Conservation (phyloP, 2,888 invertebrate species). For the Slavum lentiscoides region DNA sequence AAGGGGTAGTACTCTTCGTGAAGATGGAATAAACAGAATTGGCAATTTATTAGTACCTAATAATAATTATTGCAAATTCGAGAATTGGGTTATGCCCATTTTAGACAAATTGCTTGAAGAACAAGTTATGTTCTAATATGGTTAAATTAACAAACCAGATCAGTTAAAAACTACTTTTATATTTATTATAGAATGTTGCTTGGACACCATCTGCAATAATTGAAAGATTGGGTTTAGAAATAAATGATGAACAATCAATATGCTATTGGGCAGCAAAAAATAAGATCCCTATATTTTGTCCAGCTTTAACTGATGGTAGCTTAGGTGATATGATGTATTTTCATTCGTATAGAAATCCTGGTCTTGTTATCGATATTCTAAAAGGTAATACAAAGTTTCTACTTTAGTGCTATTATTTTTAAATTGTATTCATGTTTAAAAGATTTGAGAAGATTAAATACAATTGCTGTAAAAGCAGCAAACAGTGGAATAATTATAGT, state of each 20-base stretch:
- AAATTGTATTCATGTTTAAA: constrained; percentile 54
- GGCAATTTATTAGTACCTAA: constrained; percentile 97
- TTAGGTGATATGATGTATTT: constrained; percentile 99
- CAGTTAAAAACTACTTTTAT: not conserved
- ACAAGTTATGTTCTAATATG: constrained; percentile 78
- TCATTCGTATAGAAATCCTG: constrained; percentile 91
- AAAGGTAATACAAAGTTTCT: constrained; percentile 65
- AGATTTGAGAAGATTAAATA: constrained; percentile 88
- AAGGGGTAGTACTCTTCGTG: constrained; percentile 76
- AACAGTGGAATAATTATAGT: constrained; percentile 96
- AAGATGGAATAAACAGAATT: constrained; percentile 85
- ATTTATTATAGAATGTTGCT: constrained; percentile 62
- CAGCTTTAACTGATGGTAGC: constrained; percentile 96
- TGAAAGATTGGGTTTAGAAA: constrained; percentile 82
- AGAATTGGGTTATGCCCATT: constrained; percentile 95
- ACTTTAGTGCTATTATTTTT: not conserved
- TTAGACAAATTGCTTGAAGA: constrained; percentile 88
- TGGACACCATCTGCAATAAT: constrained; percentile 95
- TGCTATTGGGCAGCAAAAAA: constrained; percentile 97
- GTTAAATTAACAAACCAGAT: constrained; percentile 57
- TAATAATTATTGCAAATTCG: constrained; percentile 96
- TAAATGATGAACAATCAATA: constrained; percentile 87
- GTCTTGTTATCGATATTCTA: constrained; percentile 88
- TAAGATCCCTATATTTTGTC: constrained; percentile 95
- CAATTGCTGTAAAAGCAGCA: constrained; percentile 88